These are phyloP conservation scores for Epicampocera succincta DNA, from an alignment of 2,888 invertebrate genomes.

Conservation along the genomic window DNA sequence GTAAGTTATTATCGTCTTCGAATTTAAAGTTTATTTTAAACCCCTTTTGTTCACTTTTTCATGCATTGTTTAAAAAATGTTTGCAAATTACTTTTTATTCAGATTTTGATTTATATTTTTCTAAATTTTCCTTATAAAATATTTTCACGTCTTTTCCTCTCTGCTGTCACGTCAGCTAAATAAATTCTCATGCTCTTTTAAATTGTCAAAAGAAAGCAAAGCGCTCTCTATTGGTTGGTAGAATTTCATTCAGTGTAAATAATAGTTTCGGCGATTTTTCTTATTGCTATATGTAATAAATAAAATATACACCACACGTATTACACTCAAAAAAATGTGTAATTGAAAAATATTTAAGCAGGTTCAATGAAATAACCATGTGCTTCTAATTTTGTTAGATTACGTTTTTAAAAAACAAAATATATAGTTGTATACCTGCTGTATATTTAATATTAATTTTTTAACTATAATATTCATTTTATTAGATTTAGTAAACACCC, in stretches of 20 bases:
- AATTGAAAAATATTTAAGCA: too few species aligned
- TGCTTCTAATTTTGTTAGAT: too few species aligned
- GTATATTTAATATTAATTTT: too few species aligned
- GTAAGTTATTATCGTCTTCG: slow-evolving; percentile 4
- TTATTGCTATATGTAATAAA: too few species aligned
- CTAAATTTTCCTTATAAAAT: slow-evolving; percentile 35
- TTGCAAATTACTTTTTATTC: slow-evolving; percentile 1
- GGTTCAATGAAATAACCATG: too few species aligned
- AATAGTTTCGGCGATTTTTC: background rate
- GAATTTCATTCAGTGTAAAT: background rate
- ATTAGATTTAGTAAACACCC: too few species aligned
- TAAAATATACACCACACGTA: background rate
- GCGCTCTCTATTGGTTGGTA: slow-evolving; percentile 14
- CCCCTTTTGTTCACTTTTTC: background rate
- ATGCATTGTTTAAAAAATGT: background rate
- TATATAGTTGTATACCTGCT: too few species aligned
- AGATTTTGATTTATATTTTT: slow-evolving; percentile 40
- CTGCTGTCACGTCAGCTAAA: slow-evolving; percentile 64
- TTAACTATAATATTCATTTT: too few species aligned
- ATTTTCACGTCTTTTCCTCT: slow-evolving; percentile 60
- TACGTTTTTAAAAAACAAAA: too few species aligned
- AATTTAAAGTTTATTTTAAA: background rate
- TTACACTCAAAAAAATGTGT: too few species aligned
- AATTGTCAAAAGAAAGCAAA: slow-evolving; percentile 10
- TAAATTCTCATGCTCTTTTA: slow-evolving; percentile 42